phyloP scores from a whole-genome alignment of 2,797 vertebrate species.

The Onychomys leucogaster region DNA sequence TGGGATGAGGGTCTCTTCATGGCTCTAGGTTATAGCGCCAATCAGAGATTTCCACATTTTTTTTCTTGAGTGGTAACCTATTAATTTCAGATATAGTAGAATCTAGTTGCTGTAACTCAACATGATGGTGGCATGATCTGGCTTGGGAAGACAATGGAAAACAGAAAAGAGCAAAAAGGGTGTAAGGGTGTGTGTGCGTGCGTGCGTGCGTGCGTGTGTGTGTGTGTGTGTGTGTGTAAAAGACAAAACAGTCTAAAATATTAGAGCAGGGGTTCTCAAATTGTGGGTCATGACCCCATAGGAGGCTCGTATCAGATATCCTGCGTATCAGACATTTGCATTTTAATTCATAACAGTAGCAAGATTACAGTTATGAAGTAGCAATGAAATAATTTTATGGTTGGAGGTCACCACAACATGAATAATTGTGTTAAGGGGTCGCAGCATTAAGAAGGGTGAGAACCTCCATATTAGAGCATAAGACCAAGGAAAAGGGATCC shows the following conservation, averaged over 20 bases:
- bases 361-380: background rate
- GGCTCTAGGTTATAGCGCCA: background rate
- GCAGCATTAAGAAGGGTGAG: background rate
- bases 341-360: background rate
- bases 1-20: background rate
- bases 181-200: background rate
- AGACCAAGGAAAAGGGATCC: background rate
- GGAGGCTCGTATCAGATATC: background rate
- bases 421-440: background rate
- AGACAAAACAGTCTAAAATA: background rate
- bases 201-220: background rate
- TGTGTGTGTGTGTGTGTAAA: background rate
- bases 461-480: background rate
- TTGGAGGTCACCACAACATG: background rate
- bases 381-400: background rate
- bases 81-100: background rate
- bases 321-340: background rate
- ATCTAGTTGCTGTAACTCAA: background rate
- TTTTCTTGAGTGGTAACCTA: background rate
- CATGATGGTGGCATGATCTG: background rate
- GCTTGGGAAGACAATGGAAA: background rate
- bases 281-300: background rate
- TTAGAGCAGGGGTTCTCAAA: background rate
- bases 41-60: background rate
- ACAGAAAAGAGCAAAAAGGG: background rate